Conservation (phyloP, 92 coral and sea anemone genomes). For the Zoanthus sociatus region DNA sequence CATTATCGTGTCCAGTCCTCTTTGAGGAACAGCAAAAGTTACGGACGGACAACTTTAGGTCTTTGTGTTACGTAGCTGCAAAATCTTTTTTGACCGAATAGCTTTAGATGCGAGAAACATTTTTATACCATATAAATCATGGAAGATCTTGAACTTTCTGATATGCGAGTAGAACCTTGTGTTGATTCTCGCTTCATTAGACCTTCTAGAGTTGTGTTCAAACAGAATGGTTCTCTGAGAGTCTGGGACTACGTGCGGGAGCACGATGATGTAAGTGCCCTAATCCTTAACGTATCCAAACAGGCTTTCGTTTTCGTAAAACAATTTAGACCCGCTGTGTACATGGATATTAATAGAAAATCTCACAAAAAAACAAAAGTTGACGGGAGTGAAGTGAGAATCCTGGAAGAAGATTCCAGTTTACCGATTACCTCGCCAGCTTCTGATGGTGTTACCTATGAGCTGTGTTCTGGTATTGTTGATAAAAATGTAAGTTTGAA, state of each 20-base stretch:
- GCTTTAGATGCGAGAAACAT: too few species aligned
- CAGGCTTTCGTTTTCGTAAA: conserved; percentile 93
- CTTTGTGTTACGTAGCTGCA: too few species aligned
- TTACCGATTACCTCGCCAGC: conserved; percentile 75
- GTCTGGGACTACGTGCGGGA: conserved; percentile 94
- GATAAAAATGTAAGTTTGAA: conserved; percentile 79
- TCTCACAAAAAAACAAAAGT: conserved; percentile 46
- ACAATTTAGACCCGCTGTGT: conserved; percentile 92
- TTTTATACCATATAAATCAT: conserved; percentile 11
- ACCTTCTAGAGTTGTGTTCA: conserved; percentile 87
- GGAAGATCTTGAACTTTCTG: conserved; percentile 71
- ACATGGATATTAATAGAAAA: conserved; percentile 88
- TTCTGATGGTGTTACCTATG: conserved; percentile 88
- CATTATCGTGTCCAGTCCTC: conserved; percentile 29
- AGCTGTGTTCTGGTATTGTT: conserved; percentile 96
- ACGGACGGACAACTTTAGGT: not conserved
- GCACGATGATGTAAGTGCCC: conserved; percentile 75
- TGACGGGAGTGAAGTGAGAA: conserved; percentile 61
- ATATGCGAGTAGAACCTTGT: conserved; percentile 86
- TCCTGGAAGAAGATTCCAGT: conserved; percentile 72
- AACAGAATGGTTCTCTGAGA: conserved; percentile 89
- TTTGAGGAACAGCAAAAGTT: not conserved
- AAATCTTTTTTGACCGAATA: too few species aligned
- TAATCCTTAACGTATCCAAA: conserved; percentile 90
- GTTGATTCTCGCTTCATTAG: conserved; percentile 82